phyloP scores from a whole-genome alignment of 2,113 vertebrate species.

The Vicugna pacos region DNA sequence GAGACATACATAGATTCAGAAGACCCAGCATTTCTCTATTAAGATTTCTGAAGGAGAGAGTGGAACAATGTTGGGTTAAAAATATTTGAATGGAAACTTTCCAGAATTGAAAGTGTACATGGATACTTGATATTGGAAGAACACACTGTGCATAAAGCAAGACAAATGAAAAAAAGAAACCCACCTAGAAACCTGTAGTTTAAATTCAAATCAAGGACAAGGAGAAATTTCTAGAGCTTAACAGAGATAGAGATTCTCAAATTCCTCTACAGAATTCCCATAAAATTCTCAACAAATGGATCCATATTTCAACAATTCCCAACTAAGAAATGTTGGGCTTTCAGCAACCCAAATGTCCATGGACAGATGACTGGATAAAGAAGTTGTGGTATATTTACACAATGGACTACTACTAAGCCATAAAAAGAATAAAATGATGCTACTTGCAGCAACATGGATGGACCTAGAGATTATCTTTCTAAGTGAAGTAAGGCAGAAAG shows the following conservation, averaged over 20 bases:
- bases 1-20: not conserved
- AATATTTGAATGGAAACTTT: slow-evolving; percentile 27
- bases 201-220: not conserved
- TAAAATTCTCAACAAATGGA: not conserved
- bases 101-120: not conserved
- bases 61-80: not conserved
- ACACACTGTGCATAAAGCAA: not conserved
- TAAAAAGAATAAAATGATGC: no score
- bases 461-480: no score
- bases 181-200: not conserved
- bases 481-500: no score
- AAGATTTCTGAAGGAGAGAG: not conserved
- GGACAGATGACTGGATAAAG: no score
- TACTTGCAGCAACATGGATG: no score
- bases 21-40: not conserved
- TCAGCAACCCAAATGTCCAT: not conserved
- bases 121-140: not conserved
- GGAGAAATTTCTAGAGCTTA: not conserved
- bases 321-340: not conserved
- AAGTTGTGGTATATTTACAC: no score
- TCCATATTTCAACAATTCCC: not conserved
- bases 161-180: not conserved
- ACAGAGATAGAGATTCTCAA: not conserved
- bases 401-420: no score
- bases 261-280: not conserved